Percentiles rank a stretch among this genome's conserved stretches.
Conservation (phyloP, 2,113 vertebrate genomes). For the Bambusicola thoracicus region DNA sequence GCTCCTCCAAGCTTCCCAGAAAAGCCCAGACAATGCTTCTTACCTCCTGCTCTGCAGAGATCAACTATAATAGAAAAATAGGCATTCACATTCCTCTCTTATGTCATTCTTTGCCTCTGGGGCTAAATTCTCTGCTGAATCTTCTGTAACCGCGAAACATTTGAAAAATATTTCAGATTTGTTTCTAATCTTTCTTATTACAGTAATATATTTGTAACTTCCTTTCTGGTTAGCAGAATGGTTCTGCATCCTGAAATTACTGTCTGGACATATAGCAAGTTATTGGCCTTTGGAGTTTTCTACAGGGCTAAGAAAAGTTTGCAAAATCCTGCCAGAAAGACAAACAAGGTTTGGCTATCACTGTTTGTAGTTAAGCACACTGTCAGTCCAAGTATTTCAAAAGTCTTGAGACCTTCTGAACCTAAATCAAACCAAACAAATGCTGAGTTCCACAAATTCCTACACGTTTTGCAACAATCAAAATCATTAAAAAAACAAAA, state of each 20-base stretch:
- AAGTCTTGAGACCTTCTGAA: neutral
- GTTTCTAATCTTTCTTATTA: constrained; percentile 4
- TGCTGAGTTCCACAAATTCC: neutral
- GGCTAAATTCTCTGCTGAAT: neutral
- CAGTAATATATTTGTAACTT: neutral
- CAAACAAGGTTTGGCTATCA: neutral
- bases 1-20: constrained; percentile 20
- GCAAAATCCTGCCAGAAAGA: neutral
- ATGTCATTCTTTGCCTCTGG: neutral
- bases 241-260: neutral
- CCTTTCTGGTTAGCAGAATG: neutral
- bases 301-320: neutral
- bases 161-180: neutral
- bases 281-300: neutral
- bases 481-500: neutral
- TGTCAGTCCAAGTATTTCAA: neutral
- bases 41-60: neutral
- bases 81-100: neutral
- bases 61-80: constrained; percentile 7
- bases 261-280: neutral
- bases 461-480: neutral
- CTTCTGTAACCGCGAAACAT: neutral
- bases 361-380: neutral
- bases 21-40: constrained; percentile 15
- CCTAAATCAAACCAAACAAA: neutral